Conservation (phyloP, 2,888 invertebrate genomes). For the Drosophila mulleri region DNA sequence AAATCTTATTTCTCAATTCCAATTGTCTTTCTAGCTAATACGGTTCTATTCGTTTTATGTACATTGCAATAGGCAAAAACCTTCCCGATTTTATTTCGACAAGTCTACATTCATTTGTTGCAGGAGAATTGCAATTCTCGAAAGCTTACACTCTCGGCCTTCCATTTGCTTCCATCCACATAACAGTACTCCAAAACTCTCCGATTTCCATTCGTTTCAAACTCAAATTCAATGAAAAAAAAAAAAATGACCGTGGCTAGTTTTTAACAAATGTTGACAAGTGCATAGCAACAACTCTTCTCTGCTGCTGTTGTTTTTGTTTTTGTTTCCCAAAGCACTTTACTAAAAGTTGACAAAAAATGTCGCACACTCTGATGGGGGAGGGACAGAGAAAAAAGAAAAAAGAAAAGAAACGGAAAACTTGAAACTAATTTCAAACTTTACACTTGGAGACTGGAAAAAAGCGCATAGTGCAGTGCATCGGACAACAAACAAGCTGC, state of each 20-base stretch:
- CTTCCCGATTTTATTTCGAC: not conserved
- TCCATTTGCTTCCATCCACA: not conserved
- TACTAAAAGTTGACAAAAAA: conserved; percentile 44
- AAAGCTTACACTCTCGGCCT: not conserved
- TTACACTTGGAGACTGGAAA: conserved; percentile 53
- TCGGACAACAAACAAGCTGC: conserved; percentile 42
- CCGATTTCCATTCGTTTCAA: not conserved
- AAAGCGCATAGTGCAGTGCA: conserved; percentile 41
- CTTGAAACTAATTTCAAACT: conserved; percentile 78
- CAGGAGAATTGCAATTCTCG: not conserved
- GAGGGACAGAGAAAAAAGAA: conserved; percentile 11
- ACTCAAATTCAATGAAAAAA: conserved; percentile 13
- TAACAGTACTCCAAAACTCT: not conserved
- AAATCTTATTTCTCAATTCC: not conserved
- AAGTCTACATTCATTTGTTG: not conserved
- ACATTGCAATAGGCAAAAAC: no score
- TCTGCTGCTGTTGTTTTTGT: conserved; percentile 6
- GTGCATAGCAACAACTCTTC: conserved; percentile 35
- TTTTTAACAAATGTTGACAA: conserved; percentile 46
- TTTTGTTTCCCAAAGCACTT: conserved; percentile 36
- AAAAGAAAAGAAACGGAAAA: conserved; percentile 38
- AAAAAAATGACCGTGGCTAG: conserved; percentile 4
- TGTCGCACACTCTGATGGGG: conserved; percentile 7
- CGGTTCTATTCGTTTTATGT: no score
- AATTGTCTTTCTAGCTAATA: no score